Conservation (phyloP, 2,797 vertebrate genomes). For the Pangasius sanitwongsei region DNA sequence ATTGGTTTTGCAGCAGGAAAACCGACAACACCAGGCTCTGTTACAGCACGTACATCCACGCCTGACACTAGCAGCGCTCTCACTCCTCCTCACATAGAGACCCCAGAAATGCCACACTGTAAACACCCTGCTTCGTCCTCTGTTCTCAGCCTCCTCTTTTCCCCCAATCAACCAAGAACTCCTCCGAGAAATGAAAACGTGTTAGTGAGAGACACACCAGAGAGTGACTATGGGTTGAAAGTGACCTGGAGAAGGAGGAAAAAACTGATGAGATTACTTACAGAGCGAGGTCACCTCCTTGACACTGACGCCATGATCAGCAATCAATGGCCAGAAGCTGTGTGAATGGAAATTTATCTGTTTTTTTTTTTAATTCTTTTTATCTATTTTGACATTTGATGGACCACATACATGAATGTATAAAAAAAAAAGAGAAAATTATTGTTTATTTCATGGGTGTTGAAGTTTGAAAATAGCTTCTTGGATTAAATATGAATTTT, state of each 20-base stretch:
- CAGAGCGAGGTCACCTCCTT: slow-evolving; percentile 75
- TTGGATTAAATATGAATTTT: neutral
- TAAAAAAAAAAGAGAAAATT: neutral
- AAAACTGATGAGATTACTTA: slow-evolving; percentile 75
- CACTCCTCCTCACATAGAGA: slow-evolving; percentile 66
- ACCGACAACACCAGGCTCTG: slow-evolving; percentile 36
- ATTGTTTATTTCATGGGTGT: neutral
- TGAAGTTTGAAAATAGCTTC: neutral
- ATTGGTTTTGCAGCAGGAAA: slow-evolving; percentile 16
- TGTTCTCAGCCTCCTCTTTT: slow-evolving; percentile 52
- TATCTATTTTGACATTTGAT: neutral
- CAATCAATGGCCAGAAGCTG: slow-evolving; percentile 37
- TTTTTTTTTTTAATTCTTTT: neutral
- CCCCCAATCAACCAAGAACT: slow-evolving; percentile 49
- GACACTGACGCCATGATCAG: slow-evolving; percentile 72
- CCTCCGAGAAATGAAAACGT: slow-evolving; percentile 55
- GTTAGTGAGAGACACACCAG: slow-evolving; percentile 85
- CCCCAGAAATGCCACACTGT: slow-evolving; percentile 61
- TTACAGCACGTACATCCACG: slow-evolving; percentile 40
- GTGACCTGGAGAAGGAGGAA: slow-evolving; percentile 86
- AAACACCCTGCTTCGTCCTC: slow-evolving; percentile 26
- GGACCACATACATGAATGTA: neutral
- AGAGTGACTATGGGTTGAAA: slow-evolving; percentile 85
- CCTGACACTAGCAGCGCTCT: slow-evolving; percentile 42
- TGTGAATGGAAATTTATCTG: neutral